A percentile compares a stretch with the other conserved stretches of the same genome.
Evolutionary conservation across 1,140 invertebrate genomes (phyloP).

Genomic region (Neodiprion virginianus): DNA sequence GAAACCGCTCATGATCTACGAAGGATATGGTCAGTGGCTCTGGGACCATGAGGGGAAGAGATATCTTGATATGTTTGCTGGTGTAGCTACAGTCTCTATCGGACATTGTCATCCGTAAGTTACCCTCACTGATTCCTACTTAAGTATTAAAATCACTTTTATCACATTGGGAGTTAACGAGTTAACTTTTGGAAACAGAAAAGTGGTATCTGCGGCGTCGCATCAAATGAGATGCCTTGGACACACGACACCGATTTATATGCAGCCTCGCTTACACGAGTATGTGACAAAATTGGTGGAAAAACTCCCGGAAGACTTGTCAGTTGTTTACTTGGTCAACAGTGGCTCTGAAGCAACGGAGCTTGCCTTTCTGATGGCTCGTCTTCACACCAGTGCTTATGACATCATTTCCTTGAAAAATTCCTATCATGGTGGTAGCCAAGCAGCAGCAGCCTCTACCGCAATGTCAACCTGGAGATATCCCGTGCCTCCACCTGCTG

Average conservation of each 20-base stretch:
- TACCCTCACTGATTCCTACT: slow-evolving; percentile 7
- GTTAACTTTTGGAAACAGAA: slow-evolving; percentile 58
- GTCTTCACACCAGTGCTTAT: slow-evolving; percentile 82
- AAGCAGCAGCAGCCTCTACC: slow-evolving; percentile 82
- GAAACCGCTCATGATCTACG: slow-evolving; percentile 82
- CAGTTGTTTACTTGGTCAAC: slow-evolving; percentile 92
- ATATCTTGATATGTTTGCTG: slow-evolving; percentile 95
- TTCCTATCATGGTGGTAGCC: slow-evolving; percentile 90
- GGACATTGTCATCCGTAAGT: slow-evolving; percentile 98
- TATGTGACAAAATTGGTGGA: slow-evolving; percentile 83
- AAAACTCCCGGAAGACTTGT: slow-evolving; percentile 80
- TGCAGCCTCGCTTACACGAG: slow-evolving; percentile 89
- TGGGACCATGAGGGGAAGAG: slow-evolving; percentile 86
- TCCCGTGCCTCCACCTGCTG: slow-evolving; percentile 75
- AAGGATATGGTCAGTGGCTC: slow-evolving; percentile 91
- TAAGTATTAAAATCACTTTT: background rate
- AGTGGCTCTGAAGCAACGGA: slow-evolving; percentile 98
- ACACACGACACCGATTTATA: slow-evolving; percentile 92
- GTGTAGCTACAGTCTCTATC: slow-evolving; percentile 96
- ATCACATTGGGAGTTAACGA: background rate
- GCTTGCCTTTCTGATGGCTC: slow-evolving; percentile 86
- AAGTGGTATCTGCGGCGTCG: slow-evolving; percentile 77
- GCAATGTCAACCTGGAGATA: slow-evolving; percentile 82
- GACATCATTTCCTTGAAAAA: slow-evolving; percentile 89
- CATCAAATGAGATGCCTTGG: slow-evolving; percentile 85